These are phyloP conservation scores for Pteronotus mesoamericanus DNA, from an alignment of 2,797 vertebrate species.

Conservation along the genomic window DNA sequence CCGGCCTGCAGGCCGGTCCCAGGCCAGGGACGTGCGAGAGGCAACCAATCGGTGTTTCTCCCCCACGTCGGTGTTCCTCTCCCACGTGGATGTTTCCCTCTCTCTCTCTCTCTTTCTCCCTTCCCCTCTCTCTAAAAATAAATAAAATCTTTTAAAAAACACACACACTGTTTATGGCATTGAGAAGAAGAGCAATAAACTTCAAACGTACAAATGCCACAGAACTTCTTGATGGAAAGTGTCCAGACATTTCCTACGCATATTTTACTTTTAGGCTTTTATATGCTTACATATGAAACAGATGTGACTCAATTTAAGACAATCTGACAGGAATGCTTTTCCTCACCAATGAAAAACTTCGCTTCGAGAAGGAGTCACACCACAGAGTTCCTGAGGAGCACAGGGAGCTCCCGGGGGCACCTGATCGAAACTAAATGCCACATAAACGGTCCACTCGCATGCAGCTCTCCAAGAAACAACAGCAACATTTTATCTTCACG, in stretches of 20 bases:
- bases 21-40: background rate
- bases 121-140: background rate
- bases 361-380: background rate
- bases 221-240: background rate
- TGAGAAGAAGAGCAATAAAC: background rate
- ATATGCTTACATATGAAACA: background rate
- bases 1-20: no score
- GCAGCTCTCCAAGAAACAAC: background rate
- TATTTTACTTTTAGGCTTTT: background rate
- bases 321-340: background rate
- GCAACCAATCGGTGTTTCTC: background rate
- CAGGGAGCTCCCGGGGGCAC: background rate
- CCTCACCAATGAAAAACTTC: background rate
- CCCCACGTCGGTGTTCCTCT: background rate
- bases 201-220: background rate
- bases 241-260: background rate
- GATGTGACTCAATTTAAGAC: background rate
- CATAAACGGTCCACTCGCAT: background rate
- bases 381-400: background rate
- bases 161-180: background rate
- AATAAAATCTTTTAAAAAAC: background rate
- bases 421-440: background rate
- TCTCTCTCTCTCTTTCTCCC: background rate
- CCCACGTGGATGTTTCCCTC: no score
- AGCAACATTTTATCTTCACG: background rate